Conservation (phyloP, 1,140 invertebrate species). For the Neodiprion fabricii region DNA sequence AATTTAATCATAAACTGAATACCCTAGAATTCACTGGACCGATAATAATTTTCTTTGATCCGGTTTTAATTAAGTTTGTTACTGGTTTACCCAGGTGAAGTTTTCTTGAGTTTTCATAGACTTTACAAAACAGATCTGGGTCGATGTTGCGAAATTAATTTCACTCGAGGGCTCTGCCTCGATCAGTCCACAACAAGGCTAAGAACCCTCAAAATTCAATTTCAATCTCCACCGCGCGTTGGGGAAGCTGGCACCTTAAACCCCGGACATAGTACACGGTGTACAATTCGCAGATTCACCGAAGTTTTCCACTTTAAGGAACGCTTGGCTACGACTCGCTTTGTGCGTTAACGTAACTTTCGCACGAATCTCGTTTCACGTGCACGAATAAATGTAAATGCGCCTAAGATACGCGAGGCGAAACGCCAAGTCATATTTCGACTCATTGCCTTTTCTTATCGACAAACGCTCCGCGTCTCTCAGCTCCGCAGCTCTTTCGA, state of each 20-base stretch:
- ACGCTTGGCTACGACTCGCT: background rate
- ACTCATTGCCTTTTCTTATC: background rate
- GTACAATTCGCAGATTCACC: too few relatives aligned
- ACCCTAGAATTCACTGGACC: background rate
- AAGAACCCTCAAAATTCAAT: background rate
- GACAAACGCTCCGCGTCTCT: background rate
- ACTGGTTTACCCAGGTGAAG: background rate
- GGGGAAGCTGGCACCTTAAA: too few relatives aligned
- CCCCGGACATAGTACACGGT: too few relatives aligned
- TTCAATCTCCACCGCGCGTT: background rate
- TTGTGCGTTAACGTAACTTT: too few relatives aligned
- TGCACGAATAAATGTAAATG: too few relatives aligned
- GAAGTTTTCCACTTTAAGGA: background rate
- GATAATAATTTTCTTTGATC: background rate
- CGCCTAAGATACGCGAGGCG: background rate
- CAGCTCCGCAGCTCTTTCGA: background rate
- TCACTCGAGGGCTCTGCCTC: background rate
- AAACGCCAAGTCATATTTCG: background rate
- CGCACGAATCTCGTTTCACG: too few relatives aligned
- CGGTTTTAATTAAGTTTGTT: background rate
- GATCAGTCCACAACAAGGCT: background rate
- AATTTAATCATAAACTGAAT: too few relatives aligned
- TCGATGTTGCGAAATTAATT: slow-evolving; percentile 1
- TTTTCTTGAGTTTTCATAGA: background rate
- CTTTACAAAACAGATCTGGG: background rate